phyloP scores from a whole-genome alignment of 2,797 vertebrate genomes.

The Diplodus sargus region DNA sequence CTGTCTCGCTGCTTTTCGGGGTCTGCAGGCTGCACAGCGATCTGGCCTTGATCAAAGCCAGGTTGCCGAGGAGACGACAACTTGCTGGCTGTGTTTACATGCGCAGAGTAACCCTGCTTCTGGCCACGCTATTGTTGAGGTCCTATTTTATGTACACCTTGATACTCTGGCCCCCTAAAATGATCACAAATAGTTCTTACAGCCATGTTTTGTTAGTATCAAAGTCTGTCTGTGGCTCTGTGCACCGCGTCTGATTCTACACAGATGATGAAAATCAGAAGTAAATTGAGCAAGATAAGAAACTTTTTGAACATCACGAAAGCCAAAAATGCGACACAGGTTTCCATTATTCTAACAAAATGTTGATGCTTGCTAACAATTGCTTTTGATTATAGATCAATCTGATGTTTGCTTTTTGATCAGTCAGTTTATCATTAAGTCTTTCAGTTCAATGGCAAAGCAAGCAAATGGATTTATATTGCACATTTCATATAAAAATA shows the following conservation, averaged over 20 bases:
- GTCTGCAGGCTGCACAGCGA: conserved; percentile 63
- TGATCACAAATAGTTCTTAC: conserved; percentile 8
- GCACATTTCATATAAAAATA: too few relatives aligned
- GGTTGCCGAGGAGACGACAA: conserved; percentile 68
- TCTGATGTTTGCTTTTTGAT: background rate
- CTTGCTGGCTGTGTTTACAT: conserved; percentile 63
- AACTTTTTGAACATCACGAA: conserved; percentile 9
- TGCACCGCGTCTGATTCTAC: background rate
- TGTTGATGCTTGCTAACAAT: background rate
- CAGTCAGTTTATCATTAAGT: background rate
- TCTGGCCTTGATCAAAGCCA: conserved; percentile 79
- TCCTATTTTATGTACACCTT: conserved; percentile 35
- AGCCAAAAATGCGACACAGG: conserved; percentile 18
- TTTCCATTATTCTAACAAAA: conserved; percentile 9
- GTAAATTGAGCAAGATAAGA: background rate
- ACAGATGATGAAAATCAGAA: conserved; percentile 28
- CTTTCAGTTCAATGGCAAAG: too few relatives aligned
- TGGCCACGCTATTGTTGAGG: conserved; percentile 37
- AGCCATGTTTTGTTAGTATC: conserved; percentile 17
- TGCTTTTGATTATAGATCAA: background rate
- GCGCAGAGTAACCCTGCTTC: conserved; percentile 26
- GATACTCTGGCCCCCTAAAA: conserved; percentile 21
- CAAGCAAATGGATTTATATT: too few relatives aligned
- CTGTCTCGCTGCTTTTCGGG: conserved; percentile 54
- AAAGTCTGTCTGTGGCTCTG: background rate